phyloP scores from a whole-genome alignment of 2,888 invertebrate species.

The Perizoma flavofasciatum region DNA sequence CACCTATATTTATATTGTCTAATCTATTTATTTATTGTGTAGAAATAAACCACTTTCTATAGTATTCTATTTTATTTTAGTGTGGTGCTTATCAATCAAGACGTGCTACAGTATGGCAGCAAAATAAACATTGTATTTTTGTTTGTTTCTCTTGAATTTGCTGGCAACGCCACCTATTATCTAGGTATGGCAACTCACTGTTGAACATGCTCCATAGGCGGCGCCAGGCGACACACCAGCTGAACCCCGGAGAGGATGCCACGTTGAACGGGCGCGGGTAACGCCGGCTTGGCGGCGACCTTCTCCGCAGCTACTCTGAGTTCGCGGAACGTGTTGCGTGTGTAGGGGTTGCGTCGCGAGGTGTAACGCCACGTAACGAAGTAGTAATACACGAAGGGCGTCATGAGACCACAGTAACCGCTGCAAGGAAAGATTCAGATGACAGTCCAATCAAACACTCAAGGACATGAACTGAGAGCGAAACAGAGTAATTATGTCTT shows the following conservation, averaged over 20 bases:
- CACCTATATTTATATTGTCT: no score
- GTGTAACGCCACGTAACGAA: conserved; percentile 95
- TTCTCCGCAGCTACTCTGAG: conserved; percentile 88
- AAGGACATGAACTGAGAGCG: background rate
- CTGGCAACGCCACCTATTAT: background rate
- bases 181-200: conserved; percentile 45
- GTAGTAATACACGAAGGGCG: conserved; percentile 98
- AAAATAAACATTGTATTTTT: no score
- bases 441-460: background rate
- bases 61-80: no score
- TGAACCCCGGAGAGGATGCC: conserved; percentile 86
- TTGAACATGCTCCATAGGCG: conserved; percentile 74
- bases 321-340: conserved; percentile 96
- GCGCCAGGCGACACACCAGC: conserved; percentile 91
- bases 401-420: conserved; percentile 94
- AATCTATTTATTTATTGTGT: no score
- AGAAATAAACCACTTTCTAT: no score
- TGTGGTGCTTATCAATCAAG: no score
- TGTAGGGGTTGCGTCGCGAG: conserved; percentile 98
- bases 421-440: conserved; percentile 70
- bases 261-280: conserved; percentile 86
- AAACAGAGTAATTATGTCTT: no score
- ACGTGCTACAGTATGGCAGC: no score
- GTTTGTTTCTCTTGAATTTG: no score
- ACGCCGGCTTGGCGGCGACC: conserved; percentile 39